Base-by-base conservation (phyloP, 1,140 invertebrate genomes). In the Wiebesia pumilae region DNA sequence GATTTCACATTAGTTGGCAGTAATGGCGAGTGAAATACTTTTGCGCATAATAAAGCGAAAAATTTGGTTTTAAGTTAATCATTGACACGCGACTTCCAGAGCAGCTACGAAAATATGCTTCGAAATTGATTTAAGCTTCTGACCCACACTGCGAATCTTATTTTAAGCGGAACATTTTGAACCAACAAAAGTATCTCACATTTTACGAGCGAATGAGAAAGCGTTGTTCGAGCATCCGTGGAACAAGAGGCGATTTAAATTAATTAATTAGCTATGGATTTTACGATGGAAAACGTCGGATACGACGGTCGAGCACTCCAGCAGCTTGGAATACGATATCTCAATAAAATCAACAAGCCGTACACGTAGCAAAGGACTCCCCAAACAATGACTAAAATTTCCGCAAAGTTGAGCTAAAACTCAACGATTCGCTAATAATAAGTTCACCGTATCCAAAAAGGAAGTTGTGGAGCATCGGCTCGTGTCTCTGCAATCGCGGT, bases 391-490 rank as follows among this genome's bases (percentile, higher is more conserved):
- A 7, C 4, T 21, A 75, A 75, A 40, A 75, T 2, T 75, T 43
- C 71, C 21, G 35, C 24, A 38, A 75, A 75, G 3, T 40, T 38
- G 38, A 38, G 43, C 71, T 43, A 75, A 40, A 73, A 40, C 38
- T 40, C 71, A 75, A 14, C 43, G 71, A 21, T 21, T 40, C 71
- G 71, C 0, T 75, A 75, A 75, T 75, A 75, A 75, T 40, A 75
- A 75, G 12, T 75, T 40, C 33, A 1, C 19, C 7, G 51, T 16
- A n/a, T n/a, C 21, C 35, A 27, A 71, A 71, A 35, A 71, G 33
- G 67, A 38, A 33, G 12, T 71, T 30, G 3, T 6, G 6, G 1
- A n/a, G 27, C 27, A 47, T n/a, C n/a, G 65, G 16, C 65, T n/a
- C 65, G 65, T 33, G 3, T 30, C 65, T 12, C n/a, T 1, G n/a